phyloP scores from a whole-genome alignment of 2,888 invertebrate species.

The Pseudanteris insignis region DNA sequence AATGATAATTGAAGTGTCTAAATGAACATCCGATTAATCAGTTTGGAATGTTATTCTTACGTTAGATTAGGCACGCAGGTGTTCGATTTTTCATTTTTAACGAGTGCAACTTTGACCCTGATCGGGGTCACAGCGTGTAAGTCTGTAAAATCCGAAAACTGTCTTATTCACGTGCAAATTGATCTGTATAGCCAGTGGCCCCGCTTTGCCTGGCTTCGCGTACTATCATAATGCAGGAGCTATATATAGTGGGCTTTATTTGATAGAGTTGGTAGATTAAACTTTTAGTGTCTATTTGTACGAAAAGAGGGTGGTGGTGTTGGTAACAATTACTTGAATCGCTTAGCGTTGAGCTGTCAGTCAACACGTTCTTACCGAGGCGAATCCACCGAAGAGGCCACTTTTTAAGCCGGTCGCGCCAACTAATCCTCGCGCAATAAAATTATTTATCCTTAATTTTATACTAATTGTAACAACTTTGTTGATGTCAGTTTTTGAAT shows the following conservation, averaged over 20 bases:
- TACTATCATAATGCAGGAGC: too few relatives aligned
- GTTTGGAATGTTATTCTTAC: too few relatives aligned
- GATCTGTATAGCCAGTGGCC: slow-evolving; percentile 39
- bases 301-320: slow-evolving; percentile 39
- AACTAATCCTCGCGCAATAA: too few relatives aligned
- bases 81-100: slow-evolving; percentile 7
- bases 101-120: slow-evolving; percentile 21
- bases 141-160: slow-evolving; percentile 22
- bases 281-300: slow-evolving; percentile 45
- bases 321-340: slow-evolving; percentile 46
- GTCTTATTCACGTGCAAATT: slow-evolving; percentile 37
- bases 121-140: slow-evolving; percentile 13
- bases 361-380: slow-evolving; percentile 45
- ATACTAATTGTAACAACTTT: too few relatives aligned
- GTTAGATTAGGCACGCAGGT: slow-evolving; percentile 1
- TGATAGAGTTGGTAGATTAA: slow-evolving; percentile 47
- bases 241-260: slow-evolving; percentile 44
- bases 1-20: not conserved
- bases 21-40: not conserved
- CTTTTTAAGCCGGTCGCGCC: slow-evolving; percentile 5
- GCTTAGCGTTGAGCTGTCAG: slow-evolving; percentile 43
- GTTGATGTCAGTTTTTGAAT: too few relatives aligned
- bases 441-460: too few relatives aligned
- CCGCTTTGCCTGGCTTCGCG: slow-evolving; percentile 15
- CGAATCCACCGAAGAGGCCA: slow-evolving; percentile 26